A percentile compares a stretch with the other conserved stretches of the same genome.
These are phyloP conservation scores for Myotis myotis DNA, from an alignment of 2,797 vertebrate species.

Conservation along the genomic window DNA sequence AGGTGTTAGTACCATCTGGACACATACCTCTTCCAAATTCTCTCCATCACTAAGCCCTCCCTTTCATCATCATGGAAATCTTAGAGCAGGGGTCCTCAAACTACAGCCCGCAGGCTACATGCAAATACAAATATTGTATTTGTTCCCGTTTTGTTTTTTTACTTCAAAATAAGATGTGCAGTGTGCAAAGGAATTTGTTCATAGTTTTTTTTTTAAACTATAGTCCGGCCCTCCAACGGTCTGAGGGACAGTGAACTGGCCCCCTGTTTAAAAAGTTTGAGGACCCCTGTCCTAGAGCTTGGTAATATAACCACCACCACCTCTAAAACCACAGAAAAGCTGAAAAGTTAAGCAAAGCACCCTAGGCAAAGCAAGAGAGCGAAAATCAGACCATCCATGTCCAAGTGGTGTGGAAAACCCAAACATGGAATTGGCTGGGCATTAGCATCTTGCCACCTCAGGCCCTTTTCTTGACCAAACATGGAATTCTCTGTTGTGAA, in stretches of 20 bases:
- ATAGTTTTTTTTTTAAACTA: too few relatives aligned
- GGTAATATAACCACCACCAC: not conserved
- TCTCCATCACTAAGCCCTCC: not conserved
- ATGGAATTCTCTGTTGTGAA: slow-evolving; percentile 49
- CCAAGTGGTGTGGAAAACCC: not conserved
- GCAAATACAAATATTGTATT: too few relatives aligned
- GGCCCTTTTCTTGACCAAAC: slow-evolving; percentile 54
- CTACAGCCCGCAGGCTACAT: too few relatives aligned
- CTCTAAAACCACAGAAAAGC: not conserved
- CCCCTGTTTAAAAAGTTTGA: too few relatives aligned
- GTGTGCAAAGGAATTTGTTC: too few relatives aligned
- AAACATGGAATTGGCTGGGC: not conserved
- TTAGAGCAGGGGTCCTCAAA: not conserved
- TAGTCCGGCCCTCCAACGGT: too few relatives aligned
- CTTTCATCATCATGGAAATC: not conserved
- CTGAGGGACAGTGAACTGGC: too few relatives aligned
- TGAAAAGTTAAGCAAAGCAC: not conserved
- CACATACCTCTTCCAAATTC: not conserved
- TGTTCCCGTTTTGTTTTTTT: too few relatives aligned
- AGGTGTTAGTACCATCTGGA: not conserved
- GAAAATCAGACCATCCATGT: not conserved
- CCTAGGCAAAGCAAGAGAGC: not conserved
- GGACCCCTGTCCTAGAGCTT: not conserved
- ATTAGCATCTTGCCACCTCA: not conserved
- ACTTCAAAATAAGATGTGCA: too few relatives aligned